Evolutionary conservation across 1,140 invertebrate species (phyloP), one percentile per base, ranked within the genome.

Genomic region (Psix sp.): DNA sequence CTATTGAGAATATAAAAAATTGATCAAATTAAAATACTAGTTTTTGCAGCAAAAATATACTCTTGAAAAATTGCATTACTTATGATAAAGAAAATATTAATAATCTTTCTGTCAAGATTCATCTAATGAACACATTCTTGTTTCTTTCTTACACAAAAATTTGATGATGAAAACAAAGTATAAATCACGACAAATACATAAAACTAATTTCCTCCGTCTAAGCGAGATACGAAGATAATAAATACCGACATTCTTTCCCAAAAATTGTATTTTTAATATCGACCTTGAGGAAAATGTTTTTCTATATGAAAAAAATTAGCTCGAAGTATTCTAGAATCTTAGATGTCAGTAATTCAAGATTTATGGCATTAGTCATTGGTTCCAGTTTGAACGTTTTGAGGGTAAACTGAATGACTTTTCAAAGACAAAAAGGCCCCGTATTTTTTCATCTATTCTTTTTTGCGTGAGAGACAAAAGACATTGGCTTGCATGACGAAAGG

Each of bases 361-460:
- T 77, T 77, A 77, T 66, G 76, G 46, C 40, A 42, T 43, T 26
- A 29, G 65, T 48, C 56, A 59, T 77, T 77, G 72, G 72, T 77
- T 74, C 62, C 72, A 68, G 60, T 42, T 62, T 63, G 26, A 71
- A 46, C 43, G 45, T 54, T 42, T 46, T 10, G 54, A 62, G 71
- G 40, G 68, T 65, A 52, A 46, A 18, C 52, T 42, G 31, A 26
- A 57, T 42, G 46, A 51, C 65, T 77, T 68, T 54, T 43, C 36
- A 21, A 48, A 48, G 24, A 71, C 66, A 59, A 63, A 40, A 60
- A 71, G 57, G 45, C 29, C 10, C 20, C 33, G 59, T 42, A 13
- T 49, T 62, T 77, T 70, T 72, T 74, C 48, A 40, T 42, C 49
- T 17, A 17, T 59, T 59, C 42, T 70, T 73, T 68, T 67, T 65